phyloP scores from a whole-genome alignment of 37 sponge, comb jelly and placozoan species.

The Mnemiopsis leidyi region DNA sequence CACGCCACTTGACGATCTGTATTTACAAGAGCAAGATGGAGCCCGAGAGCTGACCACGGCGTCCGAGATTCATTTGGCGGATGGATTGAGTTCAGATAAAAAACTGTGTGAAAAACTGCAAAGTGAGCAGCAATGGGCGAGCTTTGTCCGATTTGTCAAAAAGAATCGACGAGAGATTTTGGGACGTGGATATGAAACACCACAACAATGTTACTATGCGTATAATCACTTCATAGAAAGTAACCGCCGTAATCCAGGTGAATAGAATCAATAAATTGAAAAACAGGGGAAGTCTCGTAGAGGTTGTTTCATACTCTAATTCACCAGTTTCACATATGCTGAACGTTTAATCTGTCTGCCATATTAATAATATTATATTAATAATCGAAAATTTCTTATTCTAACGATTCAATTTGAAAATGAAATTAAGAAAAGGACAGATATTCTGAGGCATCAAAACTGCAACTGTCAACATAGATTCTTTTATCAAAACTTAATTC shows the following conservation, averaged over 20 bases:
- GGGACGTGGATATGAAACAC: slow-evolving; percentile 52
- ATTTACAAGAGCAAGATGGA: background rate
- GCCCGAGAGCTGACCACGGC: background rate
- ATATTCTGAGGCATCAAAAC: too few relatives aligned
- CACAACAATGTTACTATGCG: slow-evolving; percentile 36
- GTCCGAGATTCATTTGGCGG: slow-evolving; percentile 17
- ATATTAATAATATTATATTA: too few relatives aligned
- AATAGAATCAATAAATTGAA: too few relatives aligned
- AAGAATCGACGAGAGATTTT: background rate
- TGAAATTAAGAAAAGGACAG: too few relatives aligned
- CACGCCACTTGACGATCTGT: background rate
- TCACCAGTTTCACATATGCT: too few relatives aligned
- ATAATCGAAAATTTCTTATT: too few relatives aligned
- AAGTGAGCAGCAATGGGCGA: background rate
- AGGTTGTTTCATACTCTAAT: too few relatives aligned
- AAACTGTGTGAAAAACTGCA: background rate
- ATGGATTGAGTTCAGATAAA: background rate
- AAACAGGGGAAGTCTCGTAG: too few relatives aligned
- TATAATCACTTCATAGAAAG: slow-evolving; percentile 29
- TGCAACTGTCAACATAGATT: too few relatives aligned
- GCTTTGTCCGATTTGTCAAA: slow-evolving; percentile 43
- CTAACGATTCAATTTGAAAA: background rate
- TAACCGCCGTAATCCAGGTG: slow-evolving; percentile 8
- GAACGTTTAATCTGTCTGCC: too few relatives aligned
- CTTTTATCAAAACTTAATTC: too few relatives aligned